phyloP scores from a whole-genome alignment of 2,113 vertebrate species.

The Desmodus rotundus region DNA sequence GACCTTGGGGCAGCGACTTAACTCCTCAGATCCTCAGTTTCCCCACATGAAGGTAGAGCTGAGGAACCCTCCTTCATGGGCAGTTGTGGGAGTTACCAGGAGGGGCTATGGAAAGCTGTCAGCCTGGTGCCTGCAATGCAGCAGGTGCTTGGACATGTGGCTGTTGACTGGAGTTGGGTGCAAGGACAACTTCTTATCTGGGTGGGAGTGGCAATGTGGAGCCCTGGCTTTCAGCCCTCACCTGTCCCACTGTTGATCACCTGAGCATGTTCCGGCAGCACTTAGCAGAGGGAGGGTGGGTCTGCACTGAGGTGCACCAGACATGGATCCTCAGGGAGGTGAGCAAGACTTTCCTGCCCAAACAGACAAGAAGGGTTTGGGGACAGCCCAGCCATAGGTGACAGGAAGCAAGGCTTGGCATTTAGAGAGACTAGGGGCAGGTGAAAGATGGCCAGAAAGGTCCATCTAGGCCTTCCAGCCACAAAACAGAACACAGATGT shows the following conservation, averaged over 20 bases:
- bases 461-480: not conserved
- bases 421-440: not conserved
- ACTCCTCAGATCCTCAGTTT: not conserved
- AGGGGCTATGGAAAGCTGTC: not conserved
- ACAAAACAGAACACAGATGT: not conserved
- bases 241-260: accelerated
- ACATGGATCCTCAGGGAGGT: not conserved
- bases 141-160: not conserved
- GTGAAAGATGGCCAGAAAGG: not conserved
- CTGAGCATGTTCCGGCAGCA: not conserved
- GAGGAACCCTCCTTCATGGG: not conserved
- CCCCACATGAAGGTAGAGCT: not conserved
- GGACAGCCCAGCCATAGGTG: not conserved
- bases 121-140: accelerated
- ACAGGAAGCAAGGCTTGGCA: not conserved
- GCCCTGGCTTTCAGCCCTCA: not conserved
- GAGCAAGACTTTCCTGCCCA: not conserved
- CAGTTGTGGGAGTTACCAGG: not conserved
- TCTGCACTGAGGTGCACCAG: not conserved
- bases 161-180: not conserved
- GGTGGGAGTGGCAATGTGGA: too few relatives aligned
- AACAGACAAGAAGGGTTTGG: not conserved
- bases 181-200: not conserved
- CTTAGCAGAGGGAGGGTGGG: not conserved
- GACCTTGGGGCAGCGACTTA: not conserved